Conservation (phyloP, 2,888 invertebrate genomes). For the Leptothorax acervorum region DNA sequence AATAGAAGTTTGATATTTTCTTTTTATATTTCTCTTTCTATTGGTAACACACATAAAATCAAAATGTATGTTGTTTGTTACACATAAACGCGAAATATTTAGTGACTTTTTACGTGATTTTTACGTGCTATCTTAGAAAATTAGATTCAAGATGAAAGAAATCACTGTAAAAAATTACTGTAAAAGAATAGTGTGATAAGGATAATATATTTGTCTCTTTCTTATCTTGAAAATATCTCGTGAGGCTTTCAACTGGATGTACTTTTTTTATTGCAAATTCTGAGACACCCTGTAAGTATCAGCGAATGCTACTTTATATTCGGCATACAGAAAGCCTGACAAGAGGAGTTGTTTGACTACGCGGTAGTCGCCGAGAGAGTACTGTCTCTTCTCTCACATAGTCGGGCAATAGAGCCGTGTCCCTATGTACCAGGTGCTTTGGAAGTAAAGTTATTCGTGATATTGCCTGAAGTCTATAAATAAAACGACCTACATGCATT, state of each 20-base stretch:
- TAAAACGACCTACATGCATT: slow-evolving; percentile 50
- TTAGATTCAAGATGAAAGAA: neutral
- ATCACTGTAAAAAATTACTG: neutral
- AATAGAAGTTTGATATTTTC: neutral
- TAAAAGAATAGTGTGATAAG: neutral
- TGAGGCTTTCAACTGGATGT: neutral
- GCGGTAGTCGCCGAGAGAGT: slow-evolving; percentile 55
- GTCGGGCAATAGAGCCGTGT: slow-evolving; percentile 37
- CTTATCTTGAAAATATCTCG: neutral
- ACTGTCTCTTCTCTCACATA: slow-evolving; percentile 53
- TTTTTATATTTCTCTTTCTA: neutral
- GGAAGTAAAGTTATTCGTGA: slow-evolving; percentile 46
- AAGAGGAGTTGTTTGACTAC: slow-evolving; percentile 59
- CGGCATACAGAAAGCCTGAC: slow-evolving; percentile 61
- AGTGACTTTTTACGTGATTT: neutral
- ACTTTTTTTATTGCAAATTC: slow-evolving; percentile 22
- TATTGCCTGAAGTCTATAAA: slow-evolving; percentile 48
- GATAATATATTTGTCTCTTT: neutral
- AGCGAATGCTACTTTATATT: slow-evolving; percentile 65
- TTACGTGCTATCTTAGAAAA: neutral
- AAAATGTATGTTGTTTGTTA: neutral
- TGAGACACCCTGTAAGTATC: slow-evolving; percentile 34
- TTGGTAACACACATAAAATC: neutral
- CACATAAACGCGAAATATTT: neutral
- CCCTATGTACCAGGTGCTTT: slow-evolving; percentile 53